Conservation (phyloP, 2,113 vertebrate species). For the Buteo buteo region DNA sequence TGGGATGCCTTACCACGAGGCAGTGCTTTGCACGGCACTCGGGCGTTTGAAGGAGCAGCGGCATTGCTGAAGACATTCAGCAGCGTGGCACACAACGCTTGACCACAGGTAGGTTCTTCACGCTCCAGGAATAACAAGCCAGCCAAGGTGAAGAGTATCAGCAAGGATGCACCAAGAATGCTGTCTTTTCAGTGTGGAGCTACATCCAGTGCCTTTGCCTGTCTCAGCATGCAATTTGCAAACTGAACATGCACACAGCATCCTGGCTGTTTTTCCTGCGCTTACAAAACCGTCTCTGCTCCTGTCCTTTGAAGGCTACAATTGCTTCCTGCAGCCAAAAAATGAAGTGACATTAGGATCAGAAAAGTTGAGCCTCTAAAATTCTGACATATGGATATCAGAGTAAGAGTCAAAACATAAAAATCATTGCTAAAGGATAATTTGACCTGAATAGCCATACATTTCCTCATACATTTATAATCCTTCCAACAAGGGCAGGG, state of each 20-base stretch:
- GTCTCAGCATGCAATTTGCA: neutral
- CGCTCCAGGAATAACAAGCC: neutral
- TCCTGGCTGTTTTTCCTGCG: neutral
- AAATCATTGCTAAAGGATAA: slow-evolving; percentile 15
- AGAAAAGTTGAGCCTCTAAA: slow-evolving; percentile 24
- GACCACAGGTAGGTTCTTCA: accelerated
- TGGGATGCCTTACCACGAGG: neutral
- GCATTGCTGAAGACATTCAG: neutral
- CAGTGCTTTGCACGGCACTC: accelerated
- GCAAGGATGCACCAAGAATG: neutral
- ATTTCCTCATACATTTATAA: slow-evolving; percentile 18
- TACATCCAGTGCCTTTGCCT: neutral
- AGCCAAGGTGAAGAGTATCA: neutral
- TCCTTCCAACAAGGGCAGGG: neutral
- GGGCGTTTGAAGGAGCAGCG: accelerated
- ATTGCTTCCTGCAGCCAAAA: neutral
- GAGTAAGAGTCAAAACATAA: neutral
- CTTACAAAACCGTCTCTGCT: neutral
- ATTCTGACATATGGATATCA: slow-evolving; percentile 8
- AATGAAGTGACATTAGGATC: neutral
- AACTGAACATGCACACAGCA: neutral
- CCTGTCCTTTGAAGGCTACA: neutral
- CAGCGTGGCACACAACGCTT: accelerated
- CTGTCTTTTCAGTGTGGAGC: neutral
- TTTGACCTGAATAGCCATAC: slow-evolving; percentile 16